Percentiles rank a stretch among this genome's conserved stretches.
Evolutionary conservation across 2,888 invertebrate genomes (phyloP).

Genomic region (Erebia aethiops): DNA sequence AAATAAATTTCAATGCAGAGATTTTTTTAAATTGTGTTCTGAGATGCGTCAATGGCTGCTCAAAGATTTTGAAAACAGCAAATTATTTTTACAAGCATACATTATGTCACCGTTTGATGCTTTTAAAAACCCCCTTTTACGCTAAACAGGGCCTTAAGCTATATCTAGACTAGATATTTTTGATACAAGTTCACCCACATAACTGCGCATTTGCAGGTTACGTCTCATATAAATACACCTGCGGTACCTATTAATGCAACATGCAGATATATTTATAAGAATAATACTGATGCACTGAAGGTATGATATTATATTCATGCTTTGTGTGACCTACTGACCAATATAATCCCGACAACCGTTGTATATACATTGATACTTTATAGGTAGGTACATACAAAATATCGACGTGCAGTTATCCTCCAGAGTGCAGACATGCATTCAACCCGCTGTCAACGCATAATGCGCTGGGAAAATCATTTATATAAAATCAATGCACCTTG

Average conservation of each 20-base stretch:
- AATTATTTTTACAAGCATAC: too few relatives aligned
- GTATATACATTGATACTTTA: constrained; percentile 10
- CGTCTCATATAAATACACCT: not conserved
- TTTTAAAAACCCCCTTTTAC: too few relatives aligned
- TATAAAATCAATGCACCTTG: constrained; percentile 23
- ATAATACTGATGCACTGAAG: constrained; percentile 17
- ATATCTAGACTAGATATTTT: too few relatives aligned
- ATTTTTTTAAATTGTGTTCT: too few relatives aligned
- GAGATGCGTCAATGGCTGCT: too few relatives aligned
- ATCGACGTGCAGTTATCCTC: constrained; percentile 36
- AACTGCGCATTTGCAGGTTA: not conserved
- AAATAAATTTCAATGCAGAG: too few relatives aligned
- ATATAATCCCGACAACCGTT: constrained; percentile 29
- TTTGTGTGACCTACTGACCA: constrained; percentile 35
- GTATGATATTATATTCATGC: constrained; percentile 24
- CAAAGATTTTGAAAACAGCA: too few relatives aligned
- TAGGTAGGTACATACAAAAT: not conserved
- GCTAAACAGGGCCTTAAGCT: too few relatives aligned
- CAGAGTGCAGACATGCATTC: constrained; percentile 54
- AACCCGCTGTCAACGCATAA: constrained; percentile 53
- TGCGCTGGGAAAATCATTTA: constrained; percentile 43
- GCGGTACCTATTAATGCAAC: not conserved
- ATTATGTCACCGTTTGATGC: too few relatives aligned
- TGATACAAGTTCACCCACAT: not conserved
- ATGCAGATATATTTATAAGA: constrained; percentile 1